Percentiles rank a stretch among this genome's conserved stretches.
Evolutionary conservation across 2,888 invertebrate genomes (phyloP).

Genomic region (Tiphia femorata): DNA sequence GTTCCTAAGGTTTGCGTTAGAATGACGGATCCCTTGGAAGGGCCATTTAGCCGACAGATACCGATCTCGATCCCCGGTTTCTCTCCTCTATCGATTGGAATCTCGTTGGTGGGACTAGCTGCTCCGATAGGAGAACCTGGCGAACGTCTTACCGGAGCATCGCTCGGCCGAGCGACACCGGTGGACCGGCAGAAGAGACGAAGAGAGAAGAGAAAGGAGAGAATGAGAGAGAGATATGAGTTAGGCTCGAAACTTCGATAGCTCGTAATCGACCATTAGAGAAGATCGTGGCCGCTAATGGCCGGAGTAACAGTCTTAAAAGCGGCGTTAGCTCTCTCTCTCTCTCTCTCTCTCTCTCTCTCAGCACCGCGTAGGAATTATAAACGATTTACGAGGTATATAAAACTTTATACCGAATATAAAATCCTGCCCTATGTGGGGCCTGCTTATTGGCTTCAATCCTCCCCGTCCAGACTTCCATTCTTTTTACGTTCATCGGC

Average conservation of each 20-base stretch:
- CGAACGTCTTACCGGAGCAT: conserved; percentile 5
- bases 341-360: no score
- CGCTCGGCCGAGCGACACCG: not conserved
- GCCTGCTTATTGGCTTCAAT: no score
- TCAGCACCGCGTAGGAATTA: no score
- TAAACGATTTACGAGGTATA: not conserved
- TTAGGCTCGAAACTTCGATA: no score
- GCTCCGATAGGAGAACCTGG: conserved; percentile 12
- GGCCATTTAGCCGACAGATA: conserved; percentile 62
- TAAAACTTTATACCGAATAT: not conserved
- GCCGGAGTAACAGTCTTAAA: no score
- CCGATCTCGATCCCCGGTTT: conserved; percentile 52
- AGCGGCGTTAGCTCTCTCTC: no score
- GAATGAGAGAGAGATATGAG: no score
- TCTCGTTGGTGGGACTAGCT: conserved; percentile 34
- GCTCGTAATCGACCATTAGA: no score
- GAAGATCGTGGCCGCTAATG: no score
- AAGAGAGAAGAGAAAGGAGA: not conserved
- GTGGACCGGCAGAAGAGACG: not conserved
- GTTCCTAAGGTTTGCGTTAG: conserved; percentile 52
- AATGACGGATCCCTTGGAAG: conserved; percentile 62
- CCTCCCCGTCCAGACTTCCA: no score
- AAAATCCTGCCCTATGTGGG: no score
- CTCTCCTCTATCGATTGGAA: conserved; percentile 41
- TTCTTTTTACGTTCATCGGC: no score